phyloP scores from a whole-genome alignment of 2,888 invertebrate genomes.

The Scaptomyza tumidula region DNA sequence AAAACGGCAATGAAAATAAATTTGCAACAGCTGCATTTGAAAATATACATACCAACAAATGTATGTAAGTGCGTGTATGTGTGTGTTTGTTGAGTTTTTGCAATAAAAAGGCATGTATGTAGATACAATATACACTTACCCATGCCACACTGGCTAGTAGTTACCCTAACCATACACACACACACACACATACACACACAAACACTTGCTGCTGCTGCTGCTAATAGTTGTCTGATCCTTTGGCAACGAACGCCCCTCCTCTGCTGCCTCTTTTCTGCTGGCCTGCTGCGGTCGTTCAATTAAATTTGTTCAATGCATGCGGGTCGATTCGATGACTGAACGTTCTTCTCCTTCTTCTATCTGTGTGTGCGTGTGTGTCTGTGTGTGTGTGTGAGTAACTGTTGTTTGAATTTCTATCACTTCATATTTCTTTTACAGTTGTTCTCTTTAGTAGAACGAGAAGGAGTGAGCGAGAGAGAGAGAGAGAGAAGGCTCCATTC shows the following conservation, averaged over 20 bases:
- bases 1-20: conserved; percentile 71
- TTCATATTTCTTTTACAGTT: conserved; percentile 70
- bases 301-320: conserved; percentile 77
- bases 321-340: conserved; percentile 51
- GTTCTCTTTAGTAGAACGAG: conserved; percentile 20
- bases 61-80: background rate
- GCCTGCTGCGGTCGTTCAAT: conserved; percentile 70
- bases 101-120: conserved; percentile 68
- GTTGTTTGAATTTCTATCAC: conserved; percentile 66
- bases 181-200: conserved; percentile 23
- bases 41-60: conserved; percentile 48
- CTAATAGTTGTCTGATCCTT: conserved; percentile 64
- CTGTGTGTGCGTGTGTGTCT: background rate
- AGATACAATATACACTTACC: conserved; percentile 18
- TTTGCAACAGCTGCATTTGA: conserved; percentile 78
- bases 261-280: no score
- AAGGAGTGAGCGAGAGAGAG: background rate
- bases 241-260: background rate
- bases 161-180: conserved; percentile 21
- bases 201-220: conserved; percentile 39
- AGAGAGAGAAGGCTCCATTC: conserved; percentile 14
- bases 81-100: conserved; percentile 27
- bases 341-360: conserved; percentile 16
- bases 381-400: conserved; percentile 9
- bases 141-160: conserved; percentile 33